These are phyloP conservation scores for Lampris incognitus DNA, from an alignment of 2,113 vertebrate species.

Conservation along the genomic window DNA sequence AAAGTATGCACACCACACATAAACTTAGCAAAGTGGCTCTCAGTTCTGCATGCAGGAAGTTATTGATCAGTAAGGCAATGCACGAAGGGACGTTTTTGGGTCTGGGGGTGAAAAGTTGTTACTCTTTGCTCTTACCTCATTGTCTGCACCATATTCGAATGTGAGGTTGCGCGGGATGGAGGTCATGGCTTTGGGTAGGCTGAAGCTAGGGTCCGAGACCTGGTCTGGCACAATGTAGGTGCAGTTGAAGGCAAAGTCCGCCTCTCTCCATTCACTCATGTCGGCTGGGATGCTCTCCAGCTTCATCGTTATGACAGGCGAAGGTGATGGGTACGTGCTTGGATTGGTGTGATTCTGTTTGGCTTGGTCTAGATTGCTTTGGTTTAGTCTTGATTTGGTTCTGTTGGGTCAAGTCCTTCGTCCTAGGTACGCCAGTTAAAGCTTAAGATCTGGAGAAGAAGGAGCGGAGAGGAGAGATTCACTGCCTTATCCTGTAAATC, in stretches of 20 bases:
- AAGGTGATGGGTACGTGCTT: neutral
- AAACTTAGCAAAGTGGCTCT: too few relatives aligned
- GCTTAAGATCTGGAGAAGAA: conserved; percentile 55
- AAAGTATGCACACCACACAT: too few relatives aligned
- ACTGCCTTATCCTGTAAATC: neutral
- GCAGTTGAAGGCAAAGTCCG: conserved; percentile 80
- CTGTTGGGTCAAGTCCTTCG: conserved; percentile 13
- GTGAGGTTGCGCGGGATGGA: conserved; percentile 82
- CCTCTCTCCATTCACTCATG: conserved; percentile 77
- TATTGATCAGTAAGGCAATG: too few relatives aligned
- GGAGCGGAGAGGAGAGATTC: neutral
- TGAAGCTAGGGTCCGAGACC: conserved; percentile 70
- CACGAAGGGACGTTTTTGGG: too few relatives aligned
- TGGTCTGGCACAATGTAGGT: conserved; percentile 83
- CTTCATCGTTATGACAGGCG: conserved; percentile 66
- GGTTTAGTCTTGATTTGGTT: conserved; percentile 65
- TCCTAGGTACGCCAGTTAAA: conserved; percentile 60
- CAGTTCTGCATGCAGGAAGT: too few relatives aligned
- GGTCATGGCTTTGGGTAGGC: conserved; percentile 78
- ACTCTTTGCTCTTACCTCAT: conserved; percentile 66
- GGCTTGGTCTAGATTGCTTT: conserved; percentile 55
- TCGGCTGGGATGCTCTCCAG: conserved; percentile 64
- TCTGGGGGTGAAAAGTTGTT: too few relatives aligned
- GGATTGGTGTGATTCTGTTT: conserved; percentile 39
- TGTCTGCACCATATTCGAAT: conserved; percentile 73